A percentile compares a stretch with the other conserved stretches of the same genome.
Evolutionary conservation across 2,113 vertebrate genomes (phyloP).

Genomic region (Struthidea cinerea): DNA sequence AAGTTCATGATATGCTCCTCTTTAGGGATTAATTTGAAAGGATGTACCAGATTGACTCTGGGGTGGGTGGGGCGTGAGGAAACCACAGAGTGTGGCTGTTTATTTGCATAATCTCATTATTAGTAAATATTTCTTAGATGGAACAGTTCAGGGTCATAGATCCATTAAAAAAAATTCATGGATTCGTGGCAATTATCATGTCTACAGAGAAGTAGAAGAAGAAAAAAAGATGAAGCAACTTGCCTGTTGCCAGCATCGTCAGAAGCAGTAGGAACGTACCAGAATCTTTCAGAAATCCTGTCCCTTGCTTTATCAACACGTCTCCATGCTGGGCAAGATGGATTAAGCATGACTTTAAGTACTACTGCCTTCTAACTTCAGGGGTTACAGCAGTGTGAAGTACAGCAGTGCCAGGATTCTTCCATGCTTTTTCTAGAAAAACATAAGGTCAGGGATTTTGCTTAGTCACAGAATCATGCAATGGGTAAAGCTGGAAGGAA

Average conservation of each 20-base stretch:
- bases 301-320: background rate
- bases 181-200: background rate
- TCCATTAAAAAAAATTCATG: background rate
- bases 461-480: background rate
- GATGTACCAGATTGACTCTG: background rate
- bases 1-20: background rate
- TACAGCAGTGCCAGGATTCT: background rate
- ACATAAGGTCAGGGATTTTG: background rate
- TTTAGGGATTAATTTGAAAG: background rate
- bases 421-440: background rate
- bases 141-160: background rate
- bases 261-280: background rate
- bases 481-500: background rate
- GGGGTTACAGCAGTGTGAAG: background rate
- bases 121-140: background rate
- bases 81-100: background rate
- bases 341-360: background rate
- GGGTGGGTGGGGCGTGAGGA: accelerated
- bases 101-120: background rate
- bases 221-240: accelerated
- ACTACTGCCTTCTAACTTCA: background rate
- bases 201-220: background rate
- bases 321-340: background rate
- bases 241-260: accelerated
- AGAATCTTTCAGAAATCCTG: background rate